phyloP scores from a whole-genome alignment of 2,113 vertebrate species.

The Mus pahari region DNA sequence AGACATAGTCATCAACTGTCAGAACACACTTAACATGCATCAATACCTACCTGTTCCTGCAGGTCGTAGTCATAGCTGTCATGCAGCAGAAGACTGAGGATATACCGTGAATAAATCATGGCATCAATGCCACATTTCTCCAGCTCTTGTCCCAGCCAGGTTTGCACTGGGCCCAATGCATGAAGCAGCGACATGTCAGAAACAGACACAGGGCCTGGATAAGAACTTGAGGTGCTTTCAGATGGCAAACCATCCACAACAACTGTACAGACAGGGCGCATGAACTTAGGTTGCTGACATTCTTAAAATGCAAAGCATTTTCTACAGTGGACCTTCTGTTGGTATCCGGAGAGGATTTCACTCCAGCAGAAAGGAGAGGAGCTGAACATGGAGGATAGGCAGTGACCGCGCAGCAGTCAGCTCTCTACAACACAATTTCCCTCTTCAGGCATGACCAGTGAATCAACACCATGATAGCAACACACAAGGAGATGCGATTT shows the following conservation, averaged over 20 bases:
- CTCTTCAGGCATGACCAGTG: slow-evolving; percentile 93
- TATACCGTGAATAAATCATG: slow-evolving; percentile 99
- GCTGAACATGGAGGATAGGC: slow-evolving; percentile 92
- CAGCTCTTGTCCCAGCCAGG: slow-evolving; percentile 99
- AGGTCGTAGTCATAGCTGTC: slow-evolving; percentile 99
- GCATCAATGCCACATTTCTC: slow-evolving; percentile 99
- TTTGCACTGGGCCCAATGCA: slow-evolving; percentile 98
- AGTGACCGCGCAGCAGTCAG: slow-evolving; percentile 91
- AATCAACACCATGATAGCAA: slow-evolving; percentile 89
- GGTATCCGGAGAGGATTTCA: slow-evolving; percentile 91
- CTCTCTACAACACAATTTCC: slow-evolving; percentile 89
- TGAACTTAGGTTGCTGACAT: slow-evolving; percentile 96
- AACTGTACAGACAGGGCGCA: slow-evolving; percentile 94
- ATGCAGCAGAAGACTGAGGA: slow-evolving; percentile 99
- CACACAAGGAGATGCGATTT: slow-evolving; percentile 87
- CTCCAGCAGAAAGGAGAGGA: slow-evolving; percentile 90
- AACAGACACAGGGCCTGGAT: slow-evolving; percentile 91
- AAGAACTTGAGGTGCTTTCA: slow-evolving; percentile 92
- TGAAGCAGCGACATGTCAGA: slow-evolving; percentile 99
- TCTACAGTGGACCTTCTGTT: slow-evolving; percentile 87
- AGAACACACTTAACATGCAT: slow-evolving; percentile 74
- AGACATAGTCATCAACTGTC: slow-evolving; percentile 75
- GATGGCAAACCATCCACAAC: slow-evolving; percentile 95
- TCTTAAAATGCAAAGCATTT: slow-evolving; percentile 91
- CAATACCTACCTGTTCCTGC: slow-evolving; percentile 99